These are phyloP conservation scores for Cataglyphis albicans DNA, from an alignment of 2,888 invertebrate genomes.

Conservation along the genomic window DNA sequence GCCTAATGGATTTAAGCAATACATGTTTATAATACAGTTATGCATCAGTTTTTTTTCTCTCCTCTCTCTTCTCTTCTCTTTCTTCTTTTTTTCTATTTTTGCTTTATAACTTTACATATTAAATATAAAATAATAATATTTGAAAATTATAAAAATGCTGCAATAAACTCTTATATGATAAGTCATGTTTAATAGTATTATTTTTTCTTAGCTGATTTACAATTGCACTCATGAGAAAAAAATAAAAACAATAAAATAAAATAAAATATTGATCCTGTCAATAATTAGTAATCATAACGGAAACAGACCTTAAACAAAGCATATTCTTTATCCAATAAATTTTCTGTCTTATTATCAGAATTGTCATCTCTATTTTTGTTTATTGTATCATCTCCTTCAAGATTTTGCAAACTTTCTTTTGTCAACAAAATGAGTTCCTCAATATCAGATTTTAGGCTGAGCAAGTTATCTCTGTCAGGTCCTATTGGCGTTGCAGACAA, in stretches of 20 bases:
- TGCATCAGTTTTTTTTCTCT: neutral
- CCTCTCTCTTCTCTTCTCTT: neutral
- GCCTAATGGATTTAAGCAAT: slow-evolving; percentile 83
- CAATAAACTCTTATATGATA: slow-evolving; percentile 14
- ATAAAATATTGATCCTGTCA: neutral
- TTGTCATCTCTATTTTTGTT: slow-evolving; percentile 77
- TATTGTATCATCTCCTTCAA: slow-evolving; percentile 71
- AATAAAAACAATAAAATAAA: neutral
- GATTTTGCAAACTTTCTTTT: slow-evolving; percentile 87
- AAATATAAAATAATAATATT: slow-evolving; percentile 33
- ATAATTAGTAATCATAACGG: neutral
- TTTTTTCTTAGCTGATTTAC: neutral
- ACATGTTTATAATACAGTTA: neutral
- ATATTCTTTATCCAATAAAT: slow-evolving; percentile 88
- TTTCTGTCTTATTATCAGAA: slow-evolving; percentile 73
- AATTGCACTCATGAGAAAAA: neutral
- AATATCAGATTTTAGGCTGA: slow-evolving; percentile 89
- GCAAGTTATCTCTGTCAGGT: slow-evolving; percentile 88
- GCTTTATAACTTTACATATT: slow-evolving; percentile 25
- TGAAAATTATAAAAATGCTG: slow-evolving; percentile 26
- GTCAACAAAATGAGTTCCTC: slow-evolving; percentile 91
- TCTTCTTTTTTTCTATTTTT: neutral
- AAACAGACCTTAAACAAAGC: slow-evolving; percentile 89
- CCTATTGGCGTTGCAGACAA: slow-evolving; percentile 86
- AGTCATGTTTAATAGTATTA: neutral